These are phyloP conservation scores for Cactoblastis cactorum DNA, from an alignment of 2,888 invertebrate species.

Conservation along the genomic window DNA sequence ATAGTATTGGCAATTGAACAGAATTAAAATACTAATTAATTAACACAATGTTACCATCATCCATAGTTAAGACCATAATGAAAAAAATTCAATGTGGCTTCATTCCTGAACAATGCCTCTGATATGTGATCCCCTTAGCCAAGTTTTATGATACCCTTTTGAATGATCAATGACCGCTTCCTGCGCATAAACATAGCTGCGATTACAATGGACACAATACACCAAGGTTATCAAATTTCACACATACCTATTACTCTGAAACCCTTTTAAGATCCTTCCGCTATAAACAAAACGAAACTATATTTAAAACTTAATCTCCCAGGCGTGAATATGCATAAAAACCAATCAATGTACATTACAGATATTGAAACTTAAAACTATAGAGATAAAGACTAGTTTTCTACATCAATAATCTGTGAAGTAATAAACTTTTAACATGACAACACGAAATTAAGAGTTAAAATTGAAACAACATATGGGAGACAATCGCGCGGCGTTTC, in stretches of 20 bases:
- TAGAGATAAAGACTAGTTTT: neutral
- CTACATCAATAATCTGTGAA: neutral
- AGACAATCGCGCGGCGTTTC: conserved; percentile 68
- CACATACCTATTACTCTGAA: neutral
- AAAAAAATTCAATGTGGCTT: no score
- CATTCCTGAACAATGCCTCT: no score
- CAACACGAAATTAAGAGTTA: conserved; percentile 67
- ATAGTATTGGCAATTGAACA: no score
- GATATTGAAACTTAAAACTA: neutral
- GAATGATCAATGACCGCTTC: neutral
- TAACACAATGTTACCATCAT: no score
- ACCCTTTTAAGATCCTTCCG: neutral
- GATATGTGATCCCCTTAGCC: neutral
- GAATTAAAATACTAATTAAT: no score
- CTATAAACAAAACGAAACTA: conserved; percentile 3
- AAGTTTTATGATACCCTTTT: neutral
- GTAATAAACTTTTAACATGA: conserved; percentile 73
- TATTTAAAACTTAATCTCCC: neutral
- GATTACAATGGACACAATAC: neutral
- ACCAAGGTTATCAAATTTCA: neutral
- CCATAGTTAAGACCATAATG: no score
- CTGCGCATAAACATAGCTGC: neutral
- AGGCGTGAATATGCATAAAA: conserved; percentile 1
- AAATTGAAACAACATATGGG: conserved; percentile 65
- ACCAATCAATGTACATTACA: neutral